phyloP scores from a whole-genome alignment of 35 echinoderm and acorn worm species.

The Chiridota heheva region DNA sequence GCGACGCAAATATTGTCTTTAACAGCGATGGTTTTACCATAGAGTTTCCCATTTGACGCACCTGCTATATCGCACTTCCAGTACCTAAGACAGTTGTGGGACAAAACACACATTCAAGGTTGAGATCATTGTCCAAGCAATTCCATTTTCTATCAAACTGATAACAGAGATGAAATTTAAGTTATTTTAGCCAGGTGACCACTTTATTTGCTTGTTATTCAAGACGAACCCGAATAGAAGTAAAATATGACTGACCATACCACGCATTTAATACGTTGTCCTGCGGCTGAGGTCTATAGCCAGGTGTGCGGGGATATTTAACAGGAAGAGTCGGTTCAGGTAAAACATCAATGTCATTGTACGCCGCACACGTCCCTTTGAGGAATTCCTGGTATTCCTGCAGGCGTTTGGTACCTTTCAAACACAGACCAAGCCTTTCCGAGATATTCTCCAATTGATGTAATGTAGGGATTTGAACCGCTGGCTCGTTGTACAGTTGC shows the following conservation, averaged over 20 bases:
- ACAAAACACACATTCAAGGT: background rate
- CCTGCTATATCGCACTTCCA: constrained; percentile 71
- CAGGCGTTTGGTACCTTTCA: constrained; percentile 16
- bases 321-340: constrained; percentile 71
- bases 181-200: too few relatives aligned
- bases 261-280: constrained; percentile 78
- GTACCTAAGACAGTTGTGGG: constrained; percentile 42
- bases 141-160: background rate
- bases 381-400: constrained; percentile 41
- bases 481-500: constrained; percentile 28
- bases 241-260: too few relatives aligned
- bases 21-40: constrained; percentile 54
- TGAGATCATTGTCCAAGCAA: too few relatives aligned
- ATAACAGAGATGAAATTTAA: background rate
- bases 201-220: too few relatives aligned
- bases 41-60: constrained; percentile 48
- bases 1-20: constrained; percentile 75
- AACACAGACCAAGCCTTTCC: constrained; percentile 7
- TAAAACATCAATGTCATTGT: constrained; percentile 46
- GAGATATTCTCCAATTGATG: constrained; percentile 41
- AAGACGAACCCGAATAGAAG: too few relatives aligned
- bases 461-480: constrained; percentile 25
- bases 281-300: constrained; percentile 48
- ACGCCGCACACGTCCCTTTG: background rate
- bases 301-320: constrained; percentile 73